A percentile compares a stretch with the other conserved stretches of the same genome.
phyloP scores from a whole-genome alignment of 2,797 vertebrate species.

The Hoplostethus mediterraneus region DNA sequence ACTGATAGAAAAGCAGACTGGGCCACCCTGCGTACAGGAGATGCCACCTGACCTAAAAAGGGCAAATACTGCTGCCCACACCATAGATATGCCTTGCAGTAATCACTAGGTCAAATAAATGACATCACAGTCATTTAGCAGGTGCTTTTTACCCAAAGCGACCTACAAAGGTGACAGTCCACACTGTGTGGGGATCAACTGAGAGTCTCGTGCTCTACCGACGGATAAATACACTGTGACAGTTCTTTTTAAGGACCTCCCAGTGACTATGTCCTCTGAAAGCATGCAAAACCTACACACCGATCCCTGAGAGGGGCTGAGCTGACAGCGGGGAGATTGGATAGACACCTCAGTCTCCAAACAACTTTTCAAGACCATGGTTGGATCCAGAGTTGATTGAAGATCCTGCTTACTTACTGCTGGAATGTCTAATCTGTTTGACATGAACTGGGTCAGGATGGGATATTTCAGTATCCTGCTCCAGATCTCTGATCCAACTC shows the following conservation, averaged over 20 bases:
- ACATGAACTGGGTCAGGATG: neutral
- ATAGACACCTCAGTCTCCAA: slow-evolving; percentile 5
- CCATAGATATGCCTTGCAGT: neutral
- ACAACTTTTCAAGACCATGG: neutral
- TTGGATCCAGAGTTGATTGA: slow-evolving; percentile 15
- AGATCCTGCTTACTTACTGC: neutral
- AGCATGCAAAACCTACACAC: neutral
- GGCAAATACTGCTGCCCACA: neutral
- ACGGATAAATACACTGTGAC: neutral
- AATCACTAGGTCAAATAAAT: neutral
- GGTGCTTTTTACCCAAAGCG: too few relatives aligned
- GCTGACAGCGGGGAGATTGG: slow-evolving; percentile 9
- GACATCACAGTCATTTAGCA: too few relatives aligned
- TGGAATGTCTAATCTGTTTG: slow-evolving; percentile 3
- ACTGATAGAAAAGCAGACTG: neutral
- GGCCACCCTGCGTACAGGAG: too few relatives aligned
- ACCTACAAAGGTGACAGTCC: too few relatives aligned
- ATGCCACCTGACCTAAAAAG: neutral
- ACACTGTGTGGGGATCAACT: too few relatives aligned
- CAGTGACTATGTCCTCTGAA: neutral
- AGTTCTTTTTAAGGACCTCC: neutral
- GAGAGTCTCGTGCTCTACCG: too few relatives aligned
- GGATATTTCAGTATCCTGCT: slow-evolving; percentile 17
- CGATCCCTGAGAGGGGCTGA: neutral
- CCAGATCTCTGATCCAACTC: slow-evolving; percentile 21